A percentile compares a stretch with the other conserved stretches of the same genome.
These are phyloP conservation scores for Oryctes rhinoceros DNA, from an alignment of 1,140 invertebrate genomes.

Conservation along the genomic window DNA sequence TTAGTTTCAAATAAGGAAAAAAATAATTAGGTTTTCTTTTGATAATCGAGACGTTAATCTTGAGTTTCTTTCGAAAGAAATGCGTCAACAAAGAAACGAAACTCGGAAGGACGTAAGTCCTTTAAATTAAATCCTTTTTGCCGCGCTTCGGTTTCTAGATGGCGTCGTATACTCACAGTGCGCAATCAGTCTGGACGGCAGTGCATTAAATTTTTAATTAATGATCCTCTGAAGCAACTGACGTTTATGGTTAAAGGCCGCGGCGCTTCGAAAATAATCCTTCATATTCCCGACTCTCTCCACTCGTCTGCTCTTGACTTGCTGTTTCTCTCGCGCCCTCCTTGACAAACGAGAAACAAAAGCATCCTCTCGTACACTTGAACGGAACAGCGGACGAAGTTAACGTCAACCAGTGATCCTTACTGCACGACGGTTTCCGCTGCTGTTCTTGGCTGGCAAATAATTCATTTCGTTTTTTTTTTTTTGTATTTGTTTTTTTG, in stretches of 20 bases:
- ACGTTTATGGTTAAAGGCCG: slow-evolving; percentile 8
- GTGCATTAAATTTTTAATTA: slow-evolving; percentile 23
- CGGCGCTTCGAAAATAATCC: slow-evolving; percentile 12
- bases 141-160: background rate
- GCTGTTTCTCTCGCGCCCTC: too few relatives aligned
- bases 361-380: background rate
- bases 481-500: background rate
- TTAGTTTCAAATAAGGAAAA: background rate
- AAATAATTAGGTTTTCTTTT: background rate
- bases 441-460: background rate
- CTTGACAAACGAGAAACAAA: background rate
- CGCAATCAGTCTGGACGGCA: background rate
- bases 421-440: background rate
- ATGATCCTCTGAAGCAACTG: background rate
- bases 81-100: background rate
- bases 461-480: slow-evolving; percentile 1
- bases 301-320: background rate
- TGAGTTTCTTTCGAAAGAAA: background rate
- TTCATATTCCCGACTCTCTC: background rate
- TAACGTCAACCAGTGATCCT: background rate
- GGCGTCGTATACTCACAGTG: background rate
- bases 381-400: background rate
- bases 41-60: background rate
- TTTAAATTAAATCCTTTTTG: slow-evolving; percentile 1
- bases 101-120: background rate